These are phyloP conservation scores for Ispidina picta DNA, from an alignment of 2,797 vertebrate genomes.

Conservation along the genomic window DNA sequence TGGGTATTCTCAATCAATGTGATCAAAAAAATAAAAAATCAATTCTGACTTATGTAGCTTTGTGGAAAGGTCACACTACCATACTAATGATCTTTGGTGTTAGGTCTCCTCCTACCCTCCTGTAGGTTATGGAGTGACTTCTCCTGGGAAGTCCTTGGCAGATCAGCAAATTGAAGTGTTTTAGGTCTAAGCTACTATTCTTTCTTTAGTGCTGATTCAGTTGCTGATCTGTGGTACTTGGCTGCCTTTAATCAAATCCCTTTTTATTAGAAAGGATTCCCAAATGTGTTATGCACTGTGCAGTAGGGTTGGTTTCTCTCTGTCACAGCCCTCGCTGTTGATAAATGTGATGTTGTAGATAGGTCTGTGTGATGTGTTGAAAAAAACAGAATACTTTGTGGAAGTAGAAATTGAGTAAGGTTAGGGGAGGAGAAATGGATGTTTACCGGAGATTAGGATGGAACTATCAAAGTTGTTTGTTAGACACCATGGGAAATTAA, in stretches of 20 bases:
- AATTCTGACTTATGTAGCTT: neutral
- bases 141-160: neutral
- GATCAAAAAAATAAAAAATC: too few species aligned
- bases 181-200: constrained; percentile 9
- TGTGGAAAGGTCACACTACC: neutral
- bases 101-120: neutral
- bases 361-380: neutral
- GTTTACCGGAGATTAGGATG: constrained; percentile 30
- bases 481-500: constrained; percentile 14
- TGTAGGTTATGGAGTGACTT: neutral
- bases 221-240: constrained; percentile 37
- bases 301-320: constrained; percentile 1
- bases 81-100: neutral
- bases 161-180: constrained; percentile 16
- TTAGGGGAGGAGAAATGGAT: constrained; percentile 24
- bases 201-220: constrained; percentile 34
- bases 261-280: constrained; percentile 54
- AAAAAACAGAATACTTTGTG: neutral
- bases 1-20: neutral
- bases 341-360: neutral
- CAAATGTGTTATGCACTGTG: neutral
- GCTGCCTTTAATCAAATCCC: constrained; percentile 42
- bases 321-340: neutral
- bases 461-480: constrained; percentile 33
- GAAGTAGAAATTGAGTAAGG: constrained; percentile 1